Evolutionary conservation across 2,113 vertebrate species (phyloP).

Genomic region (Amphiprion ocellaris): DNA sequence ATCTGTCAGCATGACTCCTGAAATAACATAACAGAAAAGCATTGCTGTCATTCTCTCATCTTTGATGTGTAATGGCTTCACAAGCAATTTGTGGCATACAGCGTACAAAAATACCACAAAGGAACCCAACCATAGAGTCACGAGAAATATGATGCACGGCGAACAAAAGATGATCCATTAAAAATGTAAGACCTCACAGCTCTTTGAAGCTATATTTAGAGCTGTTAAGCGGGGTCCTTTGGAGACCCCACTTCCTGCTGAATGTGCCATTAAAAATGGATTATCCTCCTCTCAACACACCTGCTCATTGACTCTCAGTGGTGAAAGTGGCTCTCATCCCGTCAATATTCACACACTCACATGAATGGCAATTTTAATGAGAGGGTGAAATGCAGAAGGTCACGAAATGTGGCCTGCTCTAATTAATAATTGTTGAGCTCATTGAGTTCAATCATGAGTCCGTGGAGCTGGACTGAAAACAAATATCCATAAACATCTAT

Average conservation of each 20-base stretch:
- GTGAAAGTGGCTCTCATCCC: slow-evolving; percentile 28
- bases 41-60: neutral
- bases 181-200: slow-evolving; percentile 25
- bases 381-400: slow-evolving; percentile 5
- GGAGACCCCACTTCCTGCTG: slow-evolving; percentile 63
- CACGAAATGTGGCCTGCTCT: neutral
- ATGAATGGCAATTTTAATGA: slow-evolving; percentile 27
- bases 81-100: slow-evolving; percentile 11
- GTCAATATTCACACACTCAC: slow-evolving; percentile 27
- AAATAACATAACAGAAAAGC: slow-evolving; percentile 16
- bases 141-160: neutral
- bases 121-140: neutral
- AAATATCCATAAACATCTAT: too few species aligned
- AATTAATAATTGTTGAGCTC: neutral
- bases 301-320: slow-evolving; percentile 50
- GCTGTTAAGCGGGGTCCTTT: slow-evolving; percentile 38
- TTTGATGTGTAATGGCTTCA: slow-evolving; percentile 28
- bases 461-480: too few species aligned
- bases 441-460: too few species aligned
- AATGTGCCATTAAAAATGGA: slow-evolving; percentile 71
- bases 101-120: slow-evolving; percentile 7
- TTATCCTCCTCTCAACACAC: slow-evolving; percentile 41
- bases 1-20: neutral
- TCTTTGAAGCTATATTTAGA: slow-evolving; percentile 61
- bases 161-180: slow-evolving; percentile 16